Evolutionary conservation across 1,140 invertebrate species (phyloP).

Genomic region (Aphelenchoides avenae): DNA sequence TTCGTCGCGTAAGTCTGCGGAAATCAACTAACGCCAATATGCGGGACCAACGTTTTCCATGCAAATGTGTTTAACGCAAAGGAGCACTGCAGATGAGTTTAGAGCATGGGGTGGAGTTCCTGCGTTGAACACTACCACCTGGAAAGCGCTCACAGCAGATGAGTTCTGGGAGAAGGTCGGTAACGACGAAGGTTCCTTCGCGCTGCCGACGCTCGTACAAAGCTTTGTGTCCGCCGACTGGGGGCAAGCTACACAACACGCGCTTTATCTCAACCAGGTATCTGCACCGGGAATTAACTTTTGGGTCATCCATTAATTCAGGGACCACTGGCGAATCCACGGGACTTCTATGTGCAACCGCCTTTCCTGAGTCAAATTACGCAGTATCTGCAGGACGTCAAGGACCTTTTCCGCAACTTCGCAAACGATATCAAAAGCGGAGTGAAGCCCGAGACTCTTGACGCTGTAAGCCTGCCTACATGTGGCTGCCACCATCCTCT

Average conservation of each 20-base stretch:
- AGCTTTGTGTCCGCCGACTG: slow-evolving; percentile 36
- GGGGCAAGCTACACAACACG: slow-evolving; percentile 24
- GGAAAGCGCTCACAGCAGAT: slow-evolving; percentile 4
- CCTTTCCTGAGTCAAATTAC: slow-evolving; percentile 35
- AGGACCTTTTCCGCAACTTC: slow-evolving; percentile 13
- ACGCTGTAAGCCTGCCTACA: not conserved
- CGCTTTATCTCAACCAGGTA: slow-evolving; percentile 43
- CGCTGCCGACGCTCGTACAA: slow-evolving; percentile 27
- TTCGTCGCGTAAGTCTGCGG: not conserved
- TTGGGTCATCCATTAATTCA: slow-evolving; percentile 9
- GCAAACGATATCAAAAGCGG: not conserved
- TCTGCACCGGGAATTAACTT: not conserved
- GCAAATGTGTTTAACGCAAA: not conserved
- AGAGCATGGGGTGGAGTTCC: slow-evolving; percentile 9
- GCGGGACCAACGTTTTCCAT: not conserved
- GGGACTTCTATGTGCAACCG: slow-evolving; percentile 42
- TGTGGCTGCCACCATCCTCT: not conserved
- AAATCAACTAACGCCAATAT: not conserved
- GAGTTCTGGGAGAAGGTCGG: slow-evolving; percentile 22
- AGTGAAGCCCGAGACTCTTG: slow-evolving; percentile 2
- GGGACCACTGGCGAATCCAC: slow-evolving; percentile 27
- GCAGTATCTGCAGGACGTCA: slow-evolving; percentile 15
- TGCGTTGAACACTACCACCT: not conserved
- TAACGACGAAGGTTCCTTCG: slow-evolving; percentile 16
- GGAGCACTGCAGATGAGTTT: not conserved